Percentiles rank a stretch among this genome's conserved stretches.
phyloP scores from a whole-genome alignment of 37 sponge, comb jelly and placozoan genomes.

The Ephydatia muelleri region DNA sequence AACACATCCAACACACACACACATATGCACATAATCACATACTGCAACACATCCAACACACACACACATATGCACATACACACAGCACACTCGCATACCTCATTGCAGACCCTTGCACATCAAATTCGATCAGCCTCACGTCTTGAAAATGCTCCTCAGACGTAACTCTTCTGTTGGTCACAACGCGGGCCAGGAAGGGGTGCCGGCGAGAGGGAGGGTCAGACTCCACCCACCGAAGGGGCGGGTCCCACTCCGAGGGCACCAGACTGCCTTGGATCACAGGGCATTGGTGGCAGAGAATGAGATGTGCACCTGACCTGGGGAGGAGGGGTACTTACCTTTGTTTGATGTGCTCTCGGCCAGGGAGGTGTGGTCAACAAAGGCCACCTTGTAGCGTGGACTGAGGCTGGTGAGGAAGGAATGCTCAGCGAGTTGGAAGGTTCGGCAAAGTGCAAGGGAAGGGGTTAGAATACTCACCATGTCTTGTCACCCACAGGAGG shows the following conservation, averaged over 20 bases:
- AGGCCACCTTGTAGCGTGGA: constrained; percentile 17
- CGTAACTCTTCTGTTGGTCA: constrained; percentile 83
- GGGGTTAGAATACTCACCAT: background rate
- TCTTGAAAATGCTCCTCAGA: constrained; percentile 91
- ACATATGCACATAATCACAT: background rate
- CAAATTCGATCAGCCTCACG: constrained; percentile 87
- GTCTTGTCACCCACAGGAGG: constrained; percentile 23
- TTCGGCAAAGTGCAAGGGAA: background rate
- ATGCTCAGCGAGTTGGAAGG: background rate
- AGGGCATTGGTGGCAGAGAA: background rate
- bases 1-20: background rate
- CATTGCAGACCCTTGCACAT: constrained; percentile 61
- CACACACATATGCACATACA: background rate
- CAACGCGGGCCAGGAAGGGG: constrained; percentile 68
- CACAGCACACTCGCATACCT: constrained; percentile 21
- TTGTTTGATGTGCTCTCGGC: background rate
- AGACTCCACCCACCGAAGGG: background rate
- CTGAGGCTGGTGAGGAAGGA: constrained; percentile 13
- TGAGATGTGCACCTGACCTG: too few species aligned
- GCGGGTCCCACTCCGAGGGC: background rate
- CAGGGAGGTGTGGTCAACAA: background rate
- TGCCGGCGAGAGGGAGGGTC: constrained; percentile 5
- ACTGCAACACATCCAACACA: background rate
- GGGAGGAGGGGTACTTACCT: background rate
- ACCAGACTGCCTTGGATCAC: background rate